Evolutionary conservation across 1,140 invertebrate genomes (phyloP), one percentile per base, ranked within the genome.

Genomic region (Eumaeus atala): DNA sequence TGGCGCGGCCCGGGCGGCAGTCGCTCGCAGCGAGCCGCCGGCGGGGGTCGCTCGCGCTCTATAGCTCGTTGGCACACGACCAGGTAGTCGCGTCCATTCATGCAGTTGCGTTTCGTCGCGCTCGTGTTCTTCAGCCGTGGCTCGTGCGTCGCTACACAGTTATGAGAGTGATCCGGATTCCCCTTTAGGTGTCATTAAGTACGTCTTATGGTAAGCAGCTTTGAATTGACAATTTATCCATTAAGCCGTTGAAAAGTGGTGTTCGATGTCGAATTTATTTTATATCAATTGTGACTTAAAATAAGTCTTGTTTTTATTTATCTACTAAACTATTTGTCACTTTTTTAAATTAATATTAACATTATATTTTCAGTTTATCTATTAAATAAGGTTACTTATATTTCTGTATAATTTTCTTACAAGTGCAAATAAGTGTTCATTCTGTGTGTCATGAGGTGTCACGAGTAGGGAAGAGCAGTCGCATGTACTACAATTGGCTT

Each of bases 1-100:
- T 69, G n/a, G n/a, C n/a, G 68, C 77, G 72, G 71, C 73, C 75
- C 79, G 74, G 75, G 73, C 77, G 72, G 66, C 81, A 85, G 82
- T 84, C 74, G 74, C 74, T 83, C 79, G 69, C 67, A 74, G 69
- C 66, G 72, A 62, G 72, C 80, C 73, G 67, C 67, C 75, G 76
- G 68, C 70, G 68, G 72, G 70, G 69, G 81, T 81, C 76, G 79
- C 70, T 70, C 61, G 50, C 35, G 52, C 48, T 44, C 51, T 28
- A 6, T 28, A 28, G 47, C 50, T 59, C 61, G 64, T 62, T 61
- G 59, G 65, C 68, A 71, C 62, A 68, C 70, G 17, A 69, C 62
- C 65, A 61, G 57, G 53, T 65, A 74, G 64, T 66, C 70, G 69
- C n/a, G n/a, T n/a, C n/a, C n/a, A n/a, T n/a, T n/a, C n/a, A n/a